Evolutionary conservation across 2,113 vertebrate species (phyloP).

Genomic region (Cololabis saira): DNA sequence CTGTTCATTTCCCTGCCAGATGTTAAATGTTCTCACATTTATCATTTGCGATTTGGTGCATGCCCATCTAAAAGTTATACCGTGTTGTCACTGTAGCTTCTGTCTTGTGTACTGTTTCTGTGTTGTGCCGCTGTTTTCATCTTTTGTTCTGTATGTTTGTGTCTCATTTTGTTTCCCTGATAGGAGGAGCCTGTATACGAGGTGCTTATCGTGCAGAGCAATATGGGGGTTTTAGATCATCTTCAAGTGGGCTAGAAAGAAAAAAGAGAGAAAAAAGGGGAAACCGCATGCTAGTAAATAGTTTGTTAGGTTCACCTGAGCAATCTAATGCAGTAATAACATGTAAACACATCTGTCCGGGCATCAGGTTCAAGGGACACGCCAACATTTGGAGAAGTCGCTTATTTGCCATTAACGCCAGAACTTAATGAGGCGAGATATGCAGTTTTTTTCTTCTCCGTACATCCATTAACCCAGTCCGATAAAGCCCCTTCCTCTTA

Average conservation of each 20-base stretch:
- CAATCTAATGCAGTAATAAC: background rate
- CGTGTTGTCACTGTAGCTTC: background rate
- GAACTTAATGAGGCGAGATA: too few species aligned
- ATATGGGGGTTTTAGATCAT: slow-evolving; percentile 51
- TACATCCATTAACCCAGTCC: too few species aligned
- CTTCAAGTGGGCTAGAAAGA: slow-evolving; percentile 23
- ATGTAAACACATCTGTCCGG: slow-evolving; percentile 8
- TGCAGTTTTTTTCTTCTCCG: too few species aligned
- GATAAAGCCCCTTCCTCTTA: too few species aligned
- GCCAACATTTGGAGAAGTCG: too few species aligned
- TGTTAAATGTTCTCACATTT: slow-evolving; percentile 36
- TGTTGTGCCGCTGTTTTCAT: slow-evolving; percentile 60
- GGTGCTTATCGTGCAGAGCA: slow-evolving; percentile 73
- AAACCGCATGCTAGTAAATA: slow-evolving; percentile 55
- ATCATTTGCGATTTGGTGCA: slow-evolving; percentile 14
- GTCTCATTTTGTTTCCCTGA: slow-evolving; percentile 61
- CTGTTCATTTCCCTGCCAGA: background rate
- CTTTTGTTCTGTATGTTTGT: slow-evolving; percentile 59
- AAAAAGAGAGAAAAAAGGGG: background rate
- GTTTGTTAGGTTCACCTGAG: slow-evolving; percentile 7
- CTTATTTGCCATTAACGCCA: too few species aligned
- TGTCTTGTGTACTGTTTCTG: slow-evolving; percentile 5
- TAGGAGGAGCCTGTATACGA: slow-evolving; percentile 84
- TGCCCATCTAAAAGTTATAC: background rate
- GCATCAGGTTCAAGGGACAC: background rate